Evolutionary conservation across 1,140 invertebrate species (phyloP).

Genomic region (Saxidomus purpurata): DNA sequence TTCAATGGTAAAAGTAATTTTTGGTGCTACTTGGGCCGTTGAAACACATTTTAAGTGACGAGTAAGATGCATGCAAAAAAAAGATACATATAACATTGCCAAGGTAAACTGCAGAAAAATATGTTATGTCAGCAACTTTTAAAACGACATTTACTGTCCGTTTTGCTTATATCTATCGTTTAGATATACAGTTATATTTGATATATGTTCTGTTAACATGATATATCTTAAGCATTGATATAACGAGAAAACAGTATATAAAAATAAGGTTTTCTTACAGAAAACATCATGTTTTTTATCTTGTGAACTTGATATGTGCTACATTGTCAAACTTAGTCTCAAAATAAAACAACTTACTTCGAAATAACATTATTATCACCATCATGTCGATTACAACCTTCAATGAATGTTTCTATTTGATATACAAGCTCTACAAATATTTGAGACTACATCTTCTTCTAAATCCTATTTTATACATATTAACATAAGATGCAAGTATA

Average conservation of each 20-base stretch:
- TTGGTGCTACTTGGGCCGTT: neutral
- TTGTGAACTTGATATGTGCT: conserved; percentile 21
- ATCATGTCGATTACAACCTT: conserved; percentile 23
- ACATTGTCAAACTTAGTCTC: conserved; percentile 58
- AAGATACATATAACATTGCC: conserved; percentile 27
- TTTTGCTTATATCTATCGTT: neutral
- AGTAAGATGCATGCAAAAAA: conserved; percentile 14
- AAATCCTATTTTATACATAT: conserved; percentile 28
- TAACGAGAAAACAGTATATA: neutral
- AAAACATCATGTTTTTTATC: neutral
- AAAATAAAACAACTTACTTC: conserved; percentile 32
- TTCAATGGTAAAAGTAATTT: neutral
- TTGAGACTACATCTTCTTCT: neutral
- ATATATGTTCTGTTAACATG: neutral
- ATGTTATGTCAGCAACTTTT: neutral
- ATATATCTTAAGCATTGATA: neutral
- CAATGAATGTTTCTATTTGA: conserved; percentile 41
- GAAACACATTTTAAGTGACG: conserved; percentile 41
- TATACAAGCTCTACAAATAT: conserved; percentile 12
- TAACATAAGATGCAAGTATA: conserved; percentile 31
- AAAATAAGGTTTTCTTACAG: neutral
- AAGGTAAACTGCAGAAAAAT: conserved; percentile 12
- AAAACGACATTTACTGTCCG: neutral
- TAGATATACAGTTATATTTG: neutral
- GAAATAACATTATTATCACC: neutral